A percentile compares a stretch with the other conserved stretches of the same genome.
Evolutionary conservation across 2,888 invertebrate species (phyloP).

Genomic region (Yponomeuta evonymella): DNA sequence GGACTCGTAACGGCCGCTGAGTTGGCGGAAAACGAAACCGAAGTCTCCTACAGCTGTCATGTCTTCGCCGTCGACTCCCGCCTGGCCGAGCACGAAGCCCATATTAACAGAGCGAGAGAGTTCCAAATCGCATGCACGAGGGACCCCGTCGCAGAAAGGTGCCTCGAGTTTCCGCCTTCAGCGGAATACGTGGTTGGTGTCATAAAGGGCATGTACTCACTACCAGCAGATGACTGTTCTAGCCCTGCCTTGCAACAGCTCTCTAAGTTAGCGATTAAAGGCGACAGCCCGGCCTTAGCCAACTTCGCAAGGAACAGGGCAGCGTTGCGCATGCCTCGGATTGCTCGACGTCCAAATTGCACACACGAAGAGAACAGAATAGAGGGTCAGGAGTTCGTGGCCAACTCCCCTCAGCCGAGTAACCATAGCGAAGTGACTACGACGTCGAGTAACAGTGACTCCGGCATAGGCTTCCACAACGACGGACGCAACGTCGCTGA

Average conservation of each 20-base stretch:
- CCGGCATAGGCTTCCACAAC: conserved; percentile 95
- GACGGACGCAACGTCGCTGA: conserved; percentile 90
- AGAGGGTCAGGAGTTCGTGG: conserved; percentile 73
- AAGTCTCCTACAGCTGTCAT: conserved; percentile 91
- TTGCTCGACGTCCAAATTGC: conserved; percentile 45
- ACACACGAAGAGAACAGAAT: conserved; percentile 49
- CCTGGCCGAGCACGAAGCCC: conserved; percentile 87
- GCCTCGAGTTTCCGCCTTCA: conserved; percentile 93
- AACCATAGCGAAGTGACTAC: conserved; percentile 87
- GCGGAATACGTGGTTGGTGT: conserved; percentile 85
- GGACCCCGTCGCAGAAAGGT: conserved; percentile 85
- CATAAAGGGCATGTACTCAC: conserved; percentile 83
- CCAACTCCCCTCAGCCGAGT: conserved; percentile 90
- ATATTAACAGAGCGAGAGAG: conserved; percentile 85
- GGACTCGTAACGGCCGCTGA: conserved; percentile 92
- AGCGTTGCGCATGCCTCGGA: conserved; percentile 47
- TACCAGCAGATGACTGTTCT: conserved; percentile 63
- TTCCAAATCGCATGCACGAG: conserved; percentile 91
- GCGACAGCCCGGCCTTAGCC: conserved; percentile 61
- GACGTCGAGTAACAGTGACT: conserved; percentile 95
- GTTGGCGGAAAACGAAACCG: conserved; percentile 53
- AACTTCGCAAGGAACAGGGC: conserved; percentile 58
- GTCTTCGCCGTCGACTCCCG: conserved; percentile 95
- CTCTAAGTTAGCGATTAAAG: conserved; percentile 61
- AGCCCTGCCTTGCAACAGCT: conserved; percentile 61